Percentiles rank a stretch among this genome's conserved stretches.
These are phyloP conservation scores for Phengaris alcon DNA, from an alignment of 2,888 invertebrate genomes.

Conservation along the genomic window DNA sequence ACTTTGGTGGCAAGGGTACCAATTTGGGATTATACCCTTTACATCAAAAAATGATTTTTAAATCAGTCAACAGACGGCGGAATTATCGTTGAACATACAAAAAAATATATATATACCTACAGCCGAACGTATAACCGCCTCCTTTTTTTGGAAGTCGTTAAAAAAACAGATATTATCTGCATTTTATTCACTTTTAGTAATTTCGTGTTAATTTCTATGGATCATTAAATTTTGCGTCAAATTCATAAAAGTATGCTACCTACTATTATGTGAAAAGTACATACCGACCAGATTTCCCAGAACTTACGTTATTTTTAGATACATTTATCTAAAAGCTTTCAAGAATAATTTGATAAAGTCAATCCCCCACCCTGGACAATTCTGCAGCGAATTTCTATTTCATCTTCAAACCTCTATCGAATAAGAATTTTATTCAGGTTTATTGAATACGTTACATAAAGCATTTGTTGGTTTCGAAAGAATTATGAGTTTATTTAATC, in stretches of 20 bases:
- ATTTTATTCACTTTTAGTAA: no score
- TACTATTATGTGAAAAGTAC: not conserved
- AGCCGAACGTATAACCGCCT: no score
- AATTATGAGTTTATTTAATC: not conserved
- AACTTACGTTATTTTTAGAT: slow-evolving; percentile 13
- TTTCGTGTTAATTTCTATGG: no score
- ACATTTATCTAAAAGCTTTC: slow-evolving; percentile 18
- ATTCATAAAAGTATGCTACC: not conserved
- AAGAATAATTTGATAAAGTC: slow-evolving; percentile 16
- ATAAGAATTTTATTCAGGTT: slow-evolving; percentile 33
- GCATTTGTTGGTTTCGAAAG: slow-evolving; percentile 5
- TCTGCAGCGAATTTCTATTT: slow-evolving; percentile 33
- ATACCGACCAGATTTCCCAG: not conserved
- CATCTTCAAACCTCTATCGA: slow-evolving; percentile 35
- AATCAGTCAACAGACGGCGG: no score
- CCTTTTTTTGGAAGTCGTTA: no score
- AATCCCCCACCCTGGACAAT: slow-evolving; percentile 19
- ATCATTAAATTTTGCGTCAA: not conserved
- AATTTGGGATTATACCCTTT: no score
- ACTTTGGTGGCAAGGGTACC: no score
- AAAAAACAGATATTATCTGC: no score
- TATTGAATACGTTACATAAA: slow-evolving; percentile 17
- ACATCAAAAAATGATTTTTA: no score
- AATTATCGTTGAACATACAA: no score
- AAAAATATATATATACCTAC: no score